phyloP scores from a whole-genome alignment of 2,797 vertebrate species.

The Melanotaenia parkinsoni region DNA sequence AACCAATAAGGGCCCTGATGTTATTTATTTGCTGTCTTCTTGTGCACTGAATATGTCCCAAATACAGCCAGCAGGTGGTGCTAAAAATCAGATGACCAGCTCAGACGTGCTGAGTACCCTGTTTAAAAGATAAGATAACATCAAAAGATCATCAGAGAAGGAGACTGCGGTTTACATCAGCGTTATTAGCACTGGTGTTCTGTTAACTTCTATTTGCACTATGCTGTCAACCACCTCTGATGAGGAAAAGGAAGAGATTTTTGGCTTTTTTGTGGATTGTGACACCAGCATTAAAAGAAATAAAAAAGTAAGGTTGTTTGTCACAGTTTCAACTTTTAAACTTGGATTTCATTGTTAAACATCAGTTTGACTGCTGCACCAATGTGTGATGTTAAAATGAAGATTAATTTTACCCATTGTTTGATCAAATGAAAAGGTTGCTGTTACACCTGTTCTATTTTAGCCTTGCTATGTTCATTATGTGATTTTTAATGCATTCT shows the following conservation, averaged over 20 bases:
- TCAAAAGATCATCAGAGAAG: constrained; percentile 22
- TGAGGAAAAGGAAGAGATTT: constrained; percentile 1
- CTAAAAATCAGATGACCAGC: constrained; percentile 66
- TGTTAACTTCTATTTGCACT: constrained; percentile 75
- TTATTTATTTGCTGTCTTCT: constrained; percentile 56
- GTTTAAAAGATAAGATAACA: constrained; percentile 1
- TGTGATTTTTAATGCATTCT: constrained; percentile 39
- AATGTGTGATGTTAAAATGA: constrained; percentile 16
- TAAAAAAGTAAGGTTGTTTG: constrained; percentile 7
- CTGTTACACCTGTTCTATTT: constrained; percentile 28
- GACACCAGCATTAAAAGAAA: constrained; percentile 50
- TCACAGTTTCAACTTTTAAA: constrained; percentile 26
- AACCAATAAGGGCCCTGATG: constrained; percentile 44
- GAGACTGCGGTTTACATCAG: constrained; percentile 44
- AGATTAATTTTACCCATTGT: constrained; percentile 13
- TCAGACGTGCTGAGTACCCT: constrained; percentile 16
- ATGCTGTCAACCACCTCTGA: constrained; percentile 41
- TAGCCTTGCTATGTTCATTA: constrained; percentile 20
- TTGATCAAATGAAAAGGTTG: constrained; percentile 20
- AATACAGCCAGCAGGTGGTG: constrained; percentile 75
- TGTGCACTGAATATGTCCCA: constrained; percentile 40
- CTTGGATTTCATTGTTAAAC: constrained; percentile 10
- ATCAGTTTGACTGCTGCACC: constrained; percentile 9
- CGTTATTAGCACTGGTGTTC: constrained; percentile 49
- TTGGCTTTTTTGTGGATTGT: constrained; percentile 35